Base-by-base conservation (phyloP, 2,797 vertebrate genomes). In the Paratrypauchen microcephalus region DNA sequence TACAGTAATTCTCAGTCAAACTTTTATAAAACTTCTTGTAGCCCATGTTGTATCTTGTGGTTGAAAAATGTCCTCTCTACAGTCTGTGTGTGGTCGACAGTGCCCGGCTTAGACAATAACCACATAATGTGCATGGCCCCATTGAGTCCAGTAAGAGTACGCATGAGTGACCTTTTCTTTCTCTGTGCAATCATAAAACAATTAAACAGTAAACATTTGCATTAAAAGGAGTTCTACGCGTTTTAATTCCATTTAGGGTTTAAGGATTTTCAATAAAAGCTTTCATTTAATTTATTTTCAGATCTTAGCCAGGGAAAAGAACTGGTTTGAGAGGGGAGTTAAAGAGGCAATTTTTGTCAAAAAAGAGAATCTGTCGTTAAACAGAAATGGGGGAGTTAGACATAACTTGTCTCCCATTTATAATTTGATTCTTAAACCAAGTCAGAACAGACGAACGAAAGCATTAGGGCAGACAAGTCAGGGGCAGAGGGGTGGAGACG, bases 31-130 rank as follows among this genome's bases (percentile, higher is more conserved):
- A 57, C 23, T 57, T 18, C 15, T 5, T 58, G 4, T 45, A 45
- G 41, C 13, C 5, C 28, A 2, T 15, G 26, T 58, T 55, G 4
- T 12, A 24, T 55, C 9, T 3, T 21, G 2, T 4, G 3, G 41
- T 15, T 45, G 41, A 45, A 21, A 21, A 52, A 21, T 21, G 50
- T 52, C 3, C 41, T 45, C 39, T 13, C 41, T 15, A 45, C 41
- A 45, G 13, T 45, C 7, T 79, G 63, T 72, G 71, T 70, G 88
- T 91, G 83, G 83, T 87, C 78, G 72, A 72, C 83, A 57, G 82
- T 77, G 61, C 89, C 52, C 21, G 26, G 18, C 77, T 32, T 24
- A n/a, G 77, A 87, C 86, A 85, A 80, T 81, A n/a, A 69, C 74
- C 67, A 11, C 74, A 67, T 57, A 74, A 70, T 79, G 60, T 52